Evolutionary conservation across 2,888 invertebrate genomes (phyloP), one percentile per base, ranked within the genome.

Genomic region (Eristalinus aeneus): DNA sequence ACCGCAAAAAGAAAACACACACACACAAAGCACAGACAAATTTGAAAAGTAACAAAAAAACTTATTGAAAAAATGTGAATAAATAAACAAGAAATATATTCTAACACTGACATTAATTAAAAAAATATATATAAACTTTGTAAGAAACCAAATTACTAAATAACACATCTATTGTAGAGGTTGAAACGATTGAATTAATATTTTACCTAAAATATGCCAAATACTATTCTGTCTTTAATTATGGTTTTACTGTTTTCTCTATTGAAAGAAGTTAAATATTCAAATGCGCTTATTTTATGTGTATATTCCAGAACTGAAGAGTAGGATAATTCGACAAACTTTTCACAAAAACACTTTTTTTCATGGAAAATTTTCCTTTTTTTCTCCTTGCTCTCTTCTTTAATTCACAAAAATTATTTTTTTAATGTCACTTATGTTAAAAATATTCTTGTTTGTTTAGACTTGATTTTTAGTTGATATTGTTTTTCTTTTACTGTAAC

Each of bases 121-220:
- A 82, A 78, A 82, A 64, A 1, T 3, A 23, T 31, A 81, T 63
- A 46, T 46, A 16, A n/a, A 46, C 16, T 8, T 46, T 46, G 46
- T 46, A 61, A 0, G 46, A 22, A 60, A 77, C n/a, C n/a, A 11
- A 10, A 69, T 75, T 54, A 61, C 63, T 56, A 72, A 53, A 27
- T 22, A 71, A 81, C 81, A 76, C 76, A 85, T 73, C 76, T 76
- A 85, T 80, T 76, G 75, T 39, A 79, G 74, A 60, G 60, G 64
- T 78, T 69, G 34, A 58, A 56, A 56, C 12, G 53, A 73, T 75
- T 69, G 65, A 54, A 67, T 72, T 63, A 20, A 80, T 80, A 86
- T 72, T 86, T 86, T 86, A 86, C 86, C 86, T 86, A 86, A 82
- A 71, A 71, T 82, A 77, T 86, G 86, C 86, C 86, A 86, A 86